Evolutionary conservation across 2,888 invertebrate genomes (phyloP).

Genomic region (Mesopsocus fuscifrons): DNA sequence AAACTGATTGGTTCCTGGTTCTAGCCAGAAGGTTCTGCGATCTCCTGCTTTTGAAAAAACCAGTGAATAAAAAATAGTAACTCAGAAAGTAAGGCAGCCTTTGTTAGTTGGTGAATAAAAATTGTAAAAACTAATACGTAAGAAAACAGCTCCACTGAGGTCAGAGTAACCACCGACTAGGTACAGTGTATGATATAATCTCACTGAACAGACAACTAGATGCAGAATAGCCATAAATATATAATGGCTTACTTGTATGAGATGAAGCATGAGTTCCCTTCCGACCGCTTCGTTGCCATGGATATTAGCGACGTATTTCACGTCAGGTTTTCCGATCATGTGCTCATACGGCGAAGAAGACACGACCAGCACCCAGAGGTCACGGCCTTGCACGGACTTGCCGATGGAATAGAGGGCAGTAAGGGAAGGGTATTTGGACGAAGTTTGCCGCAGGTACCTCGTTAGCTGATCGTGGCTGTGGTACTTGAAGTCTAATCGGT

Average conservation of each 20-base stretch:
- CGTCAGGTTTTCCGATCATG: slow-evolving; percentile 89
- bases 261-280: slow-evolving; percentile 76
- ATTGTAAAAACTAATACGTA: too few species aligned
- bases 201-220: too few species aligned
- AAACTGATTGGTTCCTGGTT: too few species aligned
- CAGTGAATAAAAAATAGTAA: too few species aligned
- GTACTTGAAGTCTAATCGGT: slow-evolving; percentile 55
- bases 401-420: slow-evolving; percentile 87
- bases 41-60: too few species aligned
- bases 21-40: too few species aligned
- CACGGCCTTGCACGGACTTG: slow-evolving; percentile 78
- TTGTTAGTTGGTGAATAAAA: too few species aligned
- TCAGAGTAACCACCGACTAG: too few species aligned
- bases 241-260: slow-evolving; percentile 66
- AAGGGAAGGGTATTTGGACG: slow-evolving; percentile 61
- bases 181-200: too few species aligned
- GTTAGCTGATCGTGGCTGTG: slow-evolving; percentile 74
- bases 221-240: too few species aligned
- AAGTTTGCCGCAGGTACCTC: slow-evolving; percentile 58
- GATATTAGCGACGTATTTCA: slow-evolving; percentile 94
- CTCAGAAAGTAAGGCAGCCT: too few species aligned
- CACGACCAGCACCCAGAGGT: slow-evolving; percentile 88
- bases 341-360: slow-evolving; percentile 79
- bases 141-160: too few species aligned
- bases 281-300: slow-evolving; percentile 97